phyloP scores from a whole-genome alignment of 2,113 vertebrate species.

The Pedionomus torquatus region DNA sequence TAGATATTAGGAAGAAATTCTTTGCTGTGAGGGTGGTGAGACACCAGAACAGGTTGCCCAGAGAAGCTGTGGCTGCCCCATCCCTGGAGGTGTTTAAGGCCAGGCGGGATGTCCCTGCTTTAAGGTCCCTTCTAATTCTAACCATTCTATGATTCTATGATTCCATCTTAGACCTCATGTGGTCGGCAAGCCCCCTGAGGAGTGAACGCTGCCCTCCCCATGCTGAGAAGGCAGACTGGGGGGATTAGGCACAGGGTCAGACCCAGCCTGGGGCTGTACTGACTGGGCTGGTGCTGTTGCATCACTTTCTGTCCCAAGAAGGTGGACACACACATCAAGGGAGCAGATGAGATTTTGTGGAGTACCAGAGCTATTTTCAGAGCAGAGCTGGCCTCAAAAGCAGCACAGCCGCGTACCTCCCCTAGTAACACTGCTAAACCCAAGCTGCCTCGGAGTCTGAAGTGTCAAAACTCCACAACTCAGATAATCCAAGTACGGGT shows the following conservation, averaged over 20 bases:
- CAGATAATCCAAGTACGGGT: neutral
- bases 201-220: fast-evolving
- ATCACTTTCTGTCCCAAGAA: neutral
- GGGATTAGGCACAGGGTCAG: neutral
- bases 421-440: slow-evolving; percentile 47
- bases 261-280: neutral
- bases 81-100: no score
- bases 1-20: no score
- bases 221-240: neutral
- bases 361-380: slow-evolving; percentile 25
- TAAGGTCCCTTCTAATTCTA: no score
- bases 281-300: neutral
- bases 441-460: slow-evolving; percentile 8
- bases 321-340: neutral
- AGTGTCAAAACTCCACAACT: slow-evolving; percentile 1
- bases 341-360: neutral
- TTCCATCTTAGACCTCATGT: neutral
- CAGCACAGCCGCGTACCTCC: neutral
- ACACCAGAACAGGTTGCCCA: no score
- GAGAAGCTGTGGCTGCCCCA: no score
- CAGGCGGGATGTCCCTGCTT: no score
- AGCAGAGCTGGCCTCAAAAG: slow-evolving; percentile 4
- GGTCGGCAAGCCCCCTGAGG: fast-evolving
- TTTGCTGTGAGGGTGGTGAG: no score
- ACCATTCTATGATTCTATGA: no score